phyloP scores from a whole-genome alignment of 2,797 vertebrate genomes.

The Esox lucius region DNA sequence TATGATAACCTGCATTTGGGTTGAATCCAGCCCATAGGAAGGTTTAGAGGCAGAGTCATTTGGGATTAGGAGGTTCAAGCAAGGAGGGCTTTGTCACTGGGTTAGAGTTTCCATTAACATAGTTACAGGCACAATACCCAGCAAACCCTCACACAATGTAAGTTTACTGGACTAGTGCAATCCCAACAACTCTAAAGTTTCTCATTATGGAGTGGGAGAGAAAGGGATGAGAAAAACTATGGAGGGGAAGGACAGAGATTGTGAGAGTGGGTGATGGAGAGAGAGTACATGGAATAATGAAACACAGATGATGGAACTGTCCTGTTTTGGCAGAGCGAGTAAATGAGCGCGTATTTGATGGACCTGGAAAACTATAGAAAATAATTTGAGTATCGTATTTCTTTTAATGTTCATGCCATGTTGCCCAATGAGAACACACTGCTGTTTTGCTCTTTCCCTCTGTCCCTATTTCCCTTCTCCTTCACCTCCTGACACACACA shows the following conservation, averaged over 20 bases:
- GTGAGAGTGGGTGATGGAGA: conserved; percentile 28
- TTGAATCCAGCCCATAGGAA: neutral
- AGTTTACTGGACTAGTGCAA: conserved; percentile 30
- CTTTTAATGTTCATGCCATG: conserved; percentile 49
- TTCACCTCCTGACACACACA: conserved; percentile 1
- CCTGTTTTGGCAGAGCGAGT: conserved; percentile 6
- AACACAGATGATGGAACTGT: neutral
- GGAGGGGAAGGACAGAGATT: neutral
- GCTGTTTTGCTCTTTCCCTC: neutral
- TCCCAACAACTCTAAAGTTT: neutral
- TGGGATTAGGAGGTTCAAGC: conserved; percentile 61
- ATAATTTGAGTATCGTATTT: too few species aligned
- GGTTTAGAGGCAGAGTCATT: conserved; percentile 61
- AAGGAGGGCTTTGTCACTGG: conserved; percentile 66
- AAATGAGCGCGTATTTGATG: too few species aligned
- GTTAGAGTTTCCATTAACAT: conserved; percentile 70
- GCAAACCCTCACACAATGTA: conserved; percentile 52
- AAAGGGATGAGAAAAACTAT: conserved; percentile 22
- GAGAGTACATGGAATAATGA: conserved; percentile 30
- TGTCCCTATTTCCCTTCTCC: neutral
- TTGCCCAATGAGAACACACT: conserved; percentile 55
- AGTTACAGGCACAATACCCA: conserved; percentile 38
- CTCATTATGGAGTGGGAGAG: conserved; percentile 16
- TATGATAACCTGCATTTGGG: too few species aligned
- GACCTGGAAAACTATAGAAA: too few species aligned